A percentile compares a stretch with the other conserved stretches of the same genome.
phyloP scores from a whole-genome alignment of 2,888 invertebrate genomes.

The Allygus modestus region DNA sequence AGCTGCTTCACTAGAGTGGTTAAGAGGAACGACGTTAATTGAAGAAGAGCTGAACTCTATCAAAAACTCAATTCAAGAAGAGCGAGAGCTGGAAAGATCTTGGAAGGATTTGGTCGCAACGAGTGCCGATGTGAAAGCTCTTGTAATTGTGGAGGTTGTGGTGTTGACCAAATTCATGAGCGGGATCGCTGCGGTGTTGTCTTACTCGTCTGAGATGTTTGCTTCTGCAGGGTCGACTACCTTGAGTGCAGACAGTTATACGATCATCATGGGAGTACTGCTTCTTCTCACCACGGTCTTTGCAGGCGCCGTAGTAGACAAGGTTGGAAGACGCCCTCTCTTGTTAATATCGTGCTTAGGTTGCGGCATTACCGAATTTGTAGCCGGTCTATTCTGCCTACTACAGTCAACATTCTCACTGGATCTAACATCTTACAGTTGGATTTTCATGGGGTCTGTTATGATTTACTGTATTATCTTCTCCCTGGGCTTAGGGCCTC shows the following conservation, averaged over 20 bases:
- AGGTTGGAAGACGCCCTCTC: slow-evolving; percentile 66
- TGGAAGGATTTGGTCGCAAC: slow-evolving; percentile 64
- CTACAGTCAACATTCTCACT: slow-evolving; percentile 61
- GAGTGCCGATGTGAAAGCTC: slow-evolving; percentile 65
- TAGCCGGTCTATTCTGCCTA: slow-evolving; percentile 64
- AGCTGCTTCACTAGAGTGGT: slow-evolving; percentile 69
- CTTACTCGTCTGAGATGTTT: slow-evolving; percentile 67
- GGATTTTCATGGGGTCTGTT: slow-evolving; percentile 76
- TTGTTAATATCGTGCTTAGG: slow-evolving; percentile 66
- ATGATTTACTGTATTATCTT: slow-evolving; percentile 79
- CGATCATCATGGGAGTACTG: slow-evolving; percentile 66
- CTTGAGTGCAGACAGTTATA: slow-evolving; percentile 56
- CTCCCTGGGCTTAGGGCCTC: slow-evolving; percentile 79
- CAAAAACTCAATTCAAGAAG: slow-evolving; percentile 62
- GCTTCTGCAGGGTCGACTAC: slow-evolving; percentile 55
- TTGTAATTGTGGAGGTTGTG: slow-evolving; percentile 66
- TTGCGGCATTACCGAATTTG: slow-evolving; percentile 59
- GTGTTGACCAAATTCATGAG: slow-evolving; percentile 67
- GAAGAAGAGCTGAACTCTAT: slow-evolving; percentile 65
- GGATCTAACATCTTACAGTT: slow-evolving; percentile 74
- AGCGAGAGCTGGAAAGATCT: slow-evolving; percentile 53
- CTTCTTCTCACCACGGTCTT: slow-evolving; percentile 63
- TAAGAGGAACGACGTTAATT: slow-evolving; percentile 62
- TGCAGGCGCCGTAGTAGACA: slow-evolving; percentile 66
- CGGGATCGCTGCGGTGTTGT: slow-evolving; percentile 67